Percentiles rank a stretch among this genome's conserved stretches.
Conservation (phyloP, 2,888 invertebrate genomes). For the Nycteola revayana region DNA sequence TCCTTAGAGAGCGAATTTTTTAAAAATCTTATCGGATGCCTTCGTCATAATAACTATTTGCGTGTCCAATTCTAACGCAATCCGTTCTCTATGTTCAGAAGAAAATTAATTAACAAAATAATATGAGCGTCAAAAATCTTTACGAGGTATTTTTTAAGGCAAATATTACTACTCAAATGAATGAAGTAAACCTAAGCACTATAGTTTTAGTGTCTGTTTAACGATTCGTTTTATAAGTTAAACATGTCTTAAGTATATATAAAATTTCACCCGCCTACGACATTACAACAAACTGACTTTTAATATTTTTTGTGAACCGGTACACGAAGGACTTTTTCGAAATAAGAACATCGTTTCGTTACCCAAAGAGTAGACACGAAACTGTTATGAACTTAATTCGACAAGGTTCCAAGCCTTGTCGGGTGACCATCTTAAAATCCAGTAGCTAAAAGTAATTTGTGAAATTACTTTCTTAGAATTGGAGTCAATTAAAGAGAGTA, state of each 20-base stretch:
- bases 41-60: too few species aligned
- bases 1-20: too few species aligned
- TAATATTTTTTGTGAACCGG: constrained; percentile 56
- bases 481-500: constrained; percentile 69
- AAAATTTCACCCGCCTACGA: constrained; percentile 54
- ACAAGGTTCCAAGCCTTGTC: constrained; percentile 51
- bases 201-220: too few species aligned
- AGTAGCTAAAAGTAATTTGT: constrained; percentile 81
- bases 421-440: constrained; percentile 69
- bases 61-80: too few species aligned
- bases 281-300: constrained; percentile 39
- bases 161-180: too few species aligned
- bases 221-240: constrained; percentile 30
- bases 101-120: too few species aligned
- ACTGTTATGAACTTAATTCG: constrained; percentile 26
- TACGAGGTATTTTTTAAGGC: too few species aligned
- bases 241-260: constrained; percentile 39
- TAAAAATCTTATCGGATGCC: too few species aligned
- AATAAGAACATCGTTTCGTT: constrained; percentile 30
- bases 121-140: too few species aligned
- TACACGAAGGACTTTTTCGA: constrained; percentile 51
- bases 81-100: too few species aligned
- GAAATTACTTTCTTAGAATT: constrained; percentile 81
- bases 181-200: too few species aligned
- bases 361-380: too few species aligned